Evolutionary conservation across 2,113 vertebrate species (phyloP).

Genomic region (Condylura cristata): DNA sequence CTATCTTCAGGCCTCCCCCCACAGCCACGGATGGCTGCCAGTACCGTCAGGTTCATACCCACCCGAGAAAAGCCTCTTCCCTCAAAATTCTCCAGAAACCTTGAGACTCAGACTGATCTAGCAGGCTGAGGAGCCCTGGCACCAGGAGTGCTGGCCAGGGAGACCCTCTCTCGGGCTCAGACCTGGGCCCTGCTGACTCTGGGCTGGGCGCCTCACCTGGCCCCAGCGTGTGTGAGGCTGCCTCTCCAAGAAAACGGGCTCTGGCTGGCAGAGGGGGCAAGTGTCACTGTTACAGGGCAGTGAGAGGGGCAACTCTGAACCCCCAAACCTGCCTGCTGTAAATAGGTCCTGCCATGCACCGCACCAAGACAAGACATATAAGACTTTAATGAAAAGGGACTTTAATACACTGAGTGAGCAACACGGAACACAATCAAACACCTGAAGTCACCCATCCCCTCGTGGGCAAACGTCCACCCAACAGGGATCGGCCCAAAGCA

Average conservation of each 20-base stretch:
- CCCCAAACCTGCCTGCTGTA: no score
- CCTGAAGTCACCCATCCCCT: no score
- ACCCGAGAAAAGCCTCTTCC: background rate
- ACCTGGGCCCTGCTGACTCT: background rate
- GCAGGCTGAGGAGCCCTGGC: background rate
- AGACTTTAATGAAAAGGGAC: no score
- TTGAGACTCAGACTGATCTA: background rate
- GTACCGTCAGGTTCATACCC: background rate
- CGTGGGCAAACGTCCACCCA: no score
- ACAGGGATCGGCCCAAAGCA: no score
- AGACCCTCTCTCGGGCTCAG: background rate
- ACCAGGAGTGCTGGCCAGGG: background rate
- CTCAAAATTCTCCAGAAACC: background rate
- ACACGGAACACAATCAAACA: no score
- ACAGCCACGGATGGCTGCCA: background rate
- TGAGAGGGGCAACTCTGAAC: no score
- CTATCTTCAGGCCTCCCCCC: background rate
- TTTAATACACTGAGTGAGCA: no score
- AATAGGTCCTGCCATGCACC: no score
- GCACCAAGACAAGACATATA: no score
- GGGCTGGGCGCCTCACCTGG: background rate
- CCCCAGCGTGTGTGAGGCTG: background rate
- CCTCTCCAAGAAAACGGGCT: background rate
- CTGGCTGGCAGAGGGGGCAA: background rate
- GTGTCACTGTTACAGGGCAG: no score